phyloP scores from a whole-genome alignment of 2,888 invertebrate species.

The Drosophila tripunctata region DNA sequence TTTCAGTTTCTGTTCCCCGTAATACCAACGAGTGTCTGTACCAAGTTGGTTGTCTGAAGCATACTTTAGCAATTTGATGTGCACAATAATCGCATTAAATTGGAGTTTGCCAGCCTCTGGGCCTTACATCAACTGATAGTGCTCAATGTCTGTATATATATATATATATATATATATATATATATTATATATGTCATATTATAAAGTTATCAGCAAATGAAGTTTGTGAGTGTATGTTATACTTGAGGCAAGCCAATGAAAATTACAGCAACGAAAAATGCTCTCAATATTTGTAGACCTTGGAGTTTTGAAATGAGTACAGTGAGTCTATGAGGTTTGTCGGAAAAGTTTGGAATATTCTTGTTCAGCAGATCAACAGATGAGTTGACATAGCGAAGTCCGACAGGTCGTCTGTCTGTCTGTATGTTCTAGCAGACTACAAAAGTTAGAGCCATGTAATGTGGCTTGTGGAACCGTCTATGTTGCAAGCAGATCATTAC shows the following conservation, averaged over 20 bases:
- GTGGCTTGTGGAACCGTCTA: no score
- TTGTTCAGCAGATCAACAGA: no score
- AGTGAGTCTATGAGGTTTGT: no score
- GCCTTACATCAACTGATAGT: background rate
- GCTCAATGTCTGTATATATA: background rate
- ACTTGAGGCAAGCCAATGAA: slow-evolving; percentile 11
- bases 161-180: slow-evolving; percentile 2
- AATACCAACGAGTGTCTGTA: no score
- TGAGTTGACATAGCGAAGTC: no score
- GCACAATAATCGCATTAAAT: slow-evolving; percentile 68
- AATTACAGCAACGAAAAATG: background rate
- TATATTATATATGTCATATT: slow-evolving; percentile 20
- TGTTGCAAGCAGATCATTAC: no score
- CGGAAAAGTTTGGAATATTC: no score
- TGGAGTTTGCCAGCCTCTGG: slow-evolving; percentile 22
- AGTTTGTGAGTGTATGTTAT: slow-evolving; percentile 34
- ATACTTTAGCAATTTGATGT: slow-evolving; percentile 70
- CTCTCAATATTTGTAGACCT: slow-evolving; percentile 7
- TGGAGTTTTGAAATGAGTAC: no score
- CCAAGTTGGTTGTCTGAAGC: no score
- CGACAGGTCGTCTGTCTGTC: no score
- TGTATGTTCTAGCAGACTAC: no score
- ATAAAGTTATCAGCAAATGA: slow-evolving; percentile 50
- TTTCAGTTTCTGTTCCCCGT: background rate
- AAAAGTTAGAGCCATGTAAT: no score